These are phyloP conservation scores for Tigriopus japonicus DNA, from an alignment of 1,140 invertebrate species.

Conservation along the genomic window DNA sequence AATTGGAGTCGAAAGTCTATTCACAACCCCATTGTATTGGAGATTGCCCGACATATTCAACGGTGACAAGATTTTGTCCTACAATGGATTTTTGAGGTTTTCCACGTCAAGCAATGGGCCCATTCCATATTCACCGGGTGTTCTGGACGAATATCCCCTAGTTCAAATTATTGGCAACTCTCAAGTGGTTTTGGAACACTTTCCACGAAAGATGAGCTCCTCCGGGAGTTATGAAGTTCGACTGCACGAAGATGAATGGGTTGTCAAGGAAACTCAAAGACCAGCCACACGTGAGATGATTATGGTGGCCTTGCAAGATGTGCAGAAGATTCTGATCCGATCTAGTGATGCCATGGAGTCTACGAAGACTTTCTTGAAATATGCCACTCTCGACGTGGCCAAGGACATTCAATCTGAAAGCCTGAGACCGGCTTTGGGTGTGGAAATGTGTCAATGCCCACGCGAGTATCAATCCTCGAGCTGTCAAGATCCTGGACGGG, in stretches of 20 bases:
- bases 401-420: background rate
- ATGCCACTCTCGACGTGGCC: slow-evolving; percentile 1
- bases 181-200: slow-evolving; percentile 55
- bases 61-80: slow-evolving; percentile 73
- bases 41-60: slow-evolving; percentile 57
- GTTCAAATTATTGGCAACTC: slow-evolving; percentile 62
- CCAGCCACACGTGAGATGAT: slow-evolving; percentile 50
- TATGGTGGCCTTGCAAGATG: slow-evolving; percentile 71
- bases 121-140: no score
- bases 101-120: background rate
- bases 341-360: slow-evolving; percentile 49
- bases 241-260: slow-evolving; percentile 43
- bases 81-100: slow-evolving; percentile 66
- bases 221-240: slow-evolving; percentile 39
- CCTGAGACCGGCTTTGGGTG: slow-evolving; percentile 7
- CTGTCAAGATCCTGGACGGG: slow-evolving; percentile 9
- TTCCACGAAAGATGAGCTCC: slow-evolving; percentile 26
- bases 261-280: slow-evolving; percentile 36
- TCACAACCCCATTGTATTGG: slow-evolving; percentile 65
- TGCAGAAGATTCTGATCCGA: slow-evolving; percentile 56
- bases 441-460: slow-evolving; percentile 8
- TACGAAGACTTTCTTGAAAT: slow-evolving; percentile 21
- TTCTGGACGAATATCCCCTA: slow-evolving; percentile 39
- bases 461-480: background rate
- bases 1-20: slow-evolving; percentile 40